Evolutionary conservation across 2,888 invertebrate genomes (phyloP).

Genomic region (Archips crataeganus): DNA sequence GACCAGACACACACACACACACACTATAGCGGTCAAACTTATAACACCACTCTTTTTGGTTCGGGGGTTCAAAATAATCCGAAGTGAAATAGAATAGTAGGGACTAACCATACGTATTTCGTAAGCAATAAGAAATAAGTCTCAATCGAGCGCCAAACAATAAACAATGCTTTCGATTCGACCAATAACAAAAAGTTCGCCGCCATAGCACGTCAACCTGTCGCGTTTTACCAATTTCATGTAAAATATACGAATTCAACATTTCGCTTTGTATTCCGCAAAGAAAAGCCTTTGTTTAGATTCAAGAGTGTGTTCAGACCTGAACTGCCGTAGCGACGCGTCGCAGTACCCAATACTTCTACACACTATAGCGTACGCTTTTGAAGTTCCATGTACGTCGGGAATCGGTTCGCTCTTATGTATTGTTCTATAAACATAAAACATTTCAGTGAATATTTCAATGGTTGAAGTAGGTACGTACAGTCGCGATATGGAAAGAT

Average conservation of each 20-base stretch:
- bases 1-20: no score
- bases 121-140: not conserved
- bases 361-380: slow-evolving; percentile 2
- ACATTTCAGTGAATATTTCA: not conserved
- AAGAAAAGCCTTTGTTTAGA: slow-evolving; percentile 21
- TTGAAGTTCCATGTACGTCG: not conserved
- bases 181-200: slow-evolving; percentile 12
- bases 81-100: not conserved
- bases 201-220: slow-evolving; percentile 22
- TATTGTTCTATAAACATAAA: slow-evolving; percentile 3
- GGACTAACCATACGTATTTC: not conserved
- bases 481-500: not conserved
- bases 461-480: not conserved
- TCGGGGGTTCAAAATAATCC: not conserved
- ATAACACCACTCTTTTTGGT: no score
- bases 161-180: slow-evolving; percentile 2
- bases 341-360: not conserved
- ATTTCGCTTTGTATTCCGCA: slow-evolving; percentile 16
- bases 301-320: slow-evolving; percentile 11
- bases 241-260: slow-evolving; percentile 27
- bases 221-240: slow-evolving; percentile 13
- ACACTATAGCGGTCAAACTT: no score
- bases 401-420: not conserved
- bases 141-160: not conserved
- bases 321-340: slow-evolving; percentile 2